A percentile compares a stretch with the other conserved stretches of the same genome.
These are phyloP conservation scores for Itoplectis maculator DNA, from an alignment of 2,888 invertebrate genomes.

Conservation along the genomic window DNA sequence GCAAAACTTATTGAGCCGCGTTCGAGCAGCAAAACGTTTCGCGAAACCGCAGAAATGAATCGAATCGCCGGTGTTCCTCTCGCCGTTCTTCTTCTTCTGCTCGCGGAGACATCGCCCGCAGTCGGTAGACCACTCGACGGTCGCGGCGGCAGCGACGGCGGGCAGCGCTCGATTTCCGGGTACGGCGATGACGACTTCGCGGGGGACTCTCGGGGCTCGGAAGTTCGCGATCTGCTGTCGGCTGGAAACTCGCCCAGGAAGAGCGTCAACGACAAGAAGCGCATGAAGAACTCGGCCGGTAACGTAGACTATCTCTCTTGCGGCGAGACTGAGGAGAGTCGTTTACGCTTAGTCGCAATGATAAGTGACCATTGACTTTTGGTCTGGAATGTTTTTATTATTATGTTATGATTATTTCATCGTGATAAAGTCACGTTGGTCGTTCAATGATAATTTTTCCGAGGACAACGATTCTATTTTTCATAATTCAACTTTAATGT, in stretches of 20 bases:
- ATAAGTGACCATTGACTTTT: too few species aligned
- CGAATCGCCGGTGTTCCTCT: conserved; percentile 29
- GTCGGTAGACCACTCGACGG: conserved; percentile 38
- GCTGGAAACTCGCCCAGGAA: conserved; percentile 73
- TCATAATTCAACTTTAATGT: not conserved
- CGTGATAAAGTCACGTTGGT: too few species aligned
- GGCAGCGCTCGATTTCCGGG: not conserved
- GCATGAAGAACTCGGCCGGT: conserved; percentile 70
- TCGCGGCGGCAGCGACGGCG: not conserved
- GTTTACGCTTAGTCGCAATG: too few species aligned
- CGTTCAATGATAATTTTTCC: too few species aligned
- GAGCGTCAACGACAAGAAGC: conserved; percentile 67
- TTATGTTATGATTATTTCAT: too few species aligned
- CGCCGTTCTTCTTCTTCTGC: conserved; percentile 25
- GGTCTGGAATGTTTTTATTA: too few species aligned
- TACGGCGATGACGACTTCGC: conserved; percentile 39
- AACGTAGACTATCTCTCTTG: conserved; percentile 16
- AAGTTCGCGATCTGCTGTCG: conserved; percentile 75
- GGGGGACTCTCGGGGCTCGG: conserved; percentile 58
- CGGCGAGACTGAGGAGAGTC: too few species aligned
- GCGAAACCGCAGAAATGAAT: conserved; percentile 54
- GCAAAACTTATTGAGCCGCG: not conserved
- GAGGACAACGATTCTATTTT: too few species aligned
- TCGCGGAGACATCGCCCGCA: conserved; percentile 37
- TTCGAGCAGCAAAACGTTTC: too few species aligned